Evolutionary conservation across 2,797 vertebrate species (phyloP).

Genomic region (Schizopygopsis pylzovi): DNA sequence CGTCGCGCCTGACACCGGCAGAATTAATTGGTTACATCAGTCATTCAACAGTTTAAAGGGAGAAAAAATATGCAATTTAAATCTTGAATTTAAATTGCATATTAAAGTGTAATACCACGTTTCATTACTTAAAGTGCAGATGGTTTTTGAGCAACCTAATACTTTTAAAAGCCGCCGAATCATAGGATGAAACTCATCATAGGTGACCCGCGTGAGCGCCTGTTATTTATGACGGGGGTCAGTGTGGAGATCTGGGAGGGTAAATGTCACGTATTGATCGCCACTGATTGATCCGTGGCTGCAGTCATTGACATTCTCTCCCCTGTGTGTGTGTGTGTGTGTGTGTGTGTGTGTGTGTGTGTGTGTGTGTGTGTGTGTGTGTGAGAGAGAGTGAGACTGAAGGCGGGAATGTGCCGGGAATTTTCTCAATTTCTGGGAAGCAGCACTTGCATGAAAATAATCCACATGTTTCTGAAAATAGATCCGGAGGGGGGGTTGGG

Average conservation of each 20-base stretch:
- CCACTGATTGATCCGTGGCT: conserved; percentile 68
- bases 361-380: conserved; percentile 58
- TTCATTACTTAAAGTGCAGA: conserved; percentile 52
- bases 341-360: conserved; percentile 18
- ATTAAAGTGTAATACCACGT: conserved; percentile 59
- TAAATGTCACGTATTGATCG: conserved; percentile 74
- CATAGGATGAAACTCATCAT: conserved; percentile 15
- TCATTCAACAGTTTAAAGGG: conserved; percentile 58
- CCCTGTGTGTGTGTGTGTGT: conserved; percentile 66
- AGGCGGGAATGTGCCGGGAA: conserved; percentile 75
- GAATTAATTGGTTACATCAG: conserved; percentile 66
- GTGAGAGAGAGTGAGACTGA: conserved; percentile 25
- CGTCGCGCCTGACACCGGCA: conserved; percentile 51
- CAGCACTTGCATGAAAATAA: conserved; percentile 53
- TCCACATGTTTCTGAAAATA: conserved; percentile 55
- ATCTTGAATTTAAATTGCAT: conserved; percentile 66
- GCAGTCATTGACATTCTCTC: conserved; percentile 80
- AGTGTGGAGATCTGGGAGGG: conserved; percentile 64
- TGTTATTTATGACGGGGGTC: conserved; percentile 27
- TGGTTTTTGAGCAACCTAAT: conserved; percentile 49
- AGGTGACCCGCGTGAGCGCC: conserved; percentile 39
- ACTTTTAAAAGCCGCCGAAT: conserved; percentile 43
- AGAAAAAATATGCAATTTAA: conserved; percentile 53
- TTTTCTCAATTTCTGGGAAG: conserved; percentile 63
- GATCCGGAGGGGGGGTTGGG: background rate